Base-by-base conservation (phyloP, 1,140 invertebrate genomes). In the Trissolcus basalis region DNA sequence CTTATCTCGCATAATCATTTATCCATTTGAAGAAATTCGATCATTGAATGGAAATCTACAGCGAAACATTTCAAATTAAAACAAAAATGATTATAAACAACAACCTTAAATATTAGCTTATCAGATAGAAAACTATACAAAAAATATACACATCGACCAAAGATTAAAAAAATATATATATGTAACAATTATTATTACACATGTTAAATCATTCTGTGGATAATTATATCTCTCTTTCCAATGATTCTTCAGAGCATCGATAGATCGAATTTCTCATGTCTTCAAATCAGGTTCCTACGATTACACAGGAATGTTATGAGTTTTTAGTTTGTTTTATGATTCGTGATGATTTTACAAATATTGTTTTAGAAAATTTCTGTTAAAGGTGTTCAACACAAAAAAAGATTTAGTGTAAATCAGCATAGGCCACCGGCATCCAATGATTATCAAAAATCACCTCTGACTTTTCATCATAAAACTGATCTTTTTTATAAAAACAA, bases 261-360 rank as follows among this genome's bases (percentile, higher is more conserved):
- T 65, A 63, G 63, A 74, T 68, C 71, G 71, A 74, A 74, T 49
- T 79, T 64, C 49, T 41, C 59, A 32, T 68, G 49, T 65, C 70
- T 82, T 79, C 81, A 75, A 81, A 84, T 80, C 80, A 80, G 68
- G 77, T 79, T 78, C 65, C 58, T 82, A 82, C 50, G 55, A 80
- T 80, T 81, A 85, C 83, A 86, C 77, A 81, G 84, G 85, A 87
- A 86, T 87, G 84, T 86, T 56, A 77, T 74, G 77, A 86, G 81
- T 84, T 76, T 79, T 61, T 43, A 43, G 47, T 69, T 27, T 27
- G 6, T 60, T 10, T 64, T 39, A 1, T 39, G 1, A 4, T 39
- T n/a, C 9, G 3, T 39, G 3, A 15, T 65, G 39, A 43, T 39
- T 65, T 67, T 16, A 53, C 36, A n/a, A 39, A 61, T 43, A 47